Conservation (phyloP, 2,797 vertebrate genomes). For the Neoniphon sammara region DNA sequence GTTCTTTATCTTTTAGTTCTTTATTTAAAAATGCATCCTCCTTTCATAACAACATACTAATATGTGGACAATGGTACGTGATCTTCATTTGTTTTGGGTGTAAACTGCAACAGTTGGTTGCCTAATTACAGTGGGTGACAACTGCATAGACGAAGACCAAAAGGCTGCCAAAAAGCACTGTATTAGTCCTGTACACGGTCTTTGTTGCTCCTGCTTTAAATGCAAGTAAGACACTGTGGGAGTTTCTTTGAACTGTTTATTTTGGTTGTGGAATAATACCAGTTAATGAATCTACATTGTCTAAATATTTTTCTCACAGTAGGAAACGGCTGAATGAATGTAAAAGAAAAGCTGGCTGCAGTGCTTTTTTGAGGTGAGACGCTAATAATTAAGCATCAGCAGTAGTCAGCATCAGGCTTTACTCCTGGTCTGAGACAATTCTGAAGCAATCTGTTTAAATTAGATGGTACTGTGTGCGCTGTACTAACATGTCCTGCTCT, state of each 20-base stretch:
- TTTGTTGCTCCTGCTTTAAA: neutral
- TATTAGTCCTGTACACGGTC: neutral
- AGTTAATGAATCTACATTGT: slow-evolving; percentile 14
- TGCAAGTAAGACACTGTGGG: slow-evolving; percentile 1
- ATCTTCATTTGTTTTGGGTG: neutral
- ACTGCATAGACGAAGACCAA: slow-evolving; percentile 11
- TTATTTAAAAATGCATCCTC: neutral
- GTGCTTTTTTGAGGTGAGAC: slow-evolving; percentile 38
- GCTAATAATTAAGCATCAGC: slow-evolving; percentile 22
- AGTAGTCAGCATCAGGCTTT: slow-evolving; percentile 37
- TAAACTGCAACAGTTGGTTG: slow-evolving; percentile 10
- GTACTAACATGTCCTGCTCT: slow-evolving; percentile 87
- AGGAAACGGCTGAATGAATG: slow-evolving; percentile 17
- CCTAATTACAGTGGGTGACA: slow-evolving; percentile 29
- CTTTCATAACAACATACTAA: neutral
- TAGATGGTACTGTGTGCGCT: neutral
- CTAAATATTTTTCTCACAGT: slow-evolving; percentile 10
- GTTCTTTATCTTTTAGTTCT: neutral
- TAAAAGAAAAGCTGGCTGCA: slow-evolving; percentile 20
- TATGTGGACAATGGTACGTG: neutral
- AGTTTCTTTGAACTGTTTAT: neutral
- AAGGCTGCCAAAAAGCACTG: neutral
- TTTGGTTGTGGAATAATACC: neutral
- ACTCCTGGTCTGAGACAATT: slow-evolving; percentile 18
- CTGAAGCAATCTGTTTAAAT: neutral